Conservation (phyloP, 2,888 invertebrate genomes). For the Hymenopus coronatus region DNA sequence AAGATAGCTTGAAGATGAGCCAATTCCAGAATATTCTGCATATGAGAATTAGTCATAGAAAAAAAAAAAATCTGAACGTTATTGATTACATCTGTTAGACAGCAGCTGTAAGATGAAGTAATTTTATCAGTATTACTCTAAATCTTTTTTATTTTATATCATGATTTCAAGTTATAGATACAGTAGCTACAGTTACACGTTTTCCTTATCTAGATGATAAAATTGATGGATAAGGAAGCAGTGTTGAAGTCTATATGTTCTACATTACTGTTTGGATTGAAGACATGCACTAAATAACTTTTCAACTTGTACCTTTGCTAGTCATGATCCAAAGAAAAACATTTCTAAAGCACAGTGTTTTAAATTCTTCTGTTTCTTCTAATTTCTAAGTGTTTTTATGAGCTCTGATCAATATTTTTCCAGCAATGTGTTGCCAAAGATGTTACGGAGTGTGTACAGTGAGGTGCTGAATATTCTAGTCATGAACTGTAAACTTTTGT, state of each 20-base stretch:
- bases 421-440: slow-evolving; percentile 19
- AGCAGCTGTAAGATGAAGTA: background rate
- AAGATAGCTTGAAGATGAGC: background rate
- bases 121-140: slow-evolving; percentile 7
- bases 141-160: background rate
- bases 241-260: background rate
- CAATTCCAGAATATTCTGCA: background rate
- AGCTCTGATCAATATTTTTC: slow-evolving; percentile 2
- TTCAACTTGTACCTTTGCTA: slow-evolving; percentile 10
- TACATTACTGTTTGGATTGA: background rate
- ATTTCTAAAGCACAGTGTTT: background rate
- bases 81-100: background rate
- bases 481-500: slow-evolving; percentile 9
- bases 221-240: background rate
- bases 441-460: slow-evolving; percentile 2
- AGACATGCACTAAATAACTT: background rate
- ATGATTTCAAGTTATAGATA: background rate
- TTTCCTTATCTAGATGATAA: background rate
- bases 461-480: slow-evolving; percentile 25
- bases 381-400: slow-evolving; percentile 7
- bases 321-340: slow-evolving; percentile 30
- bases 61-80: background rate
- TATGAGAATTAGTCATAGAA: background rate
- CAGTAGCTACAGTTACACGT: background rate
- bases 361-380: background rate